Percentiles rank a stretch among this genome's conserved stretches.
Evolutionary conservation across 2,797 vertebrate genomes (phyloP).

Genomic region (Catamblyrhynchus diadema): DNA sequence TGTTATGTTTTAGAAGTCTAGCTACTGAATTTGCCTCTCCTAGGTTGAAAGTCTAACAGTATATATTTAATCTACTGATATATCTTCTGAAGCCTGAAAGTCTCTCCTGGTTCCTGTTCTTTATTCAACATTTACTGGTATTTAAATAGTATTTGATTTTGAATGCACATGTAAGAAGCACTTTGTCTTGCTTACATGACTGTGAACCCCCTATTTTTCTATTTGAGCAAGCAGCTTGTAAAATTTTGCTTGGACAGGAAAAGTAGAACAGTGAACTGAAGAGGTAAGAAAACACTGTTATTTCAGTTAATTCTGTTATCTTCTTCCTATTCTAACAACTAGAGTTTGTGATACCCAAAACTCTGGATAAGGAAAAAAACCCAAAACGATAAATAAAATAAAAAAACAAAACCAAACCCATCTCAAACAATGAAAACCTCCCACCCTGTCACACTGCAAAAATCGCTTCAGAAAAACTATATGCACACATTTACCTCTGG

Average conservation of each 20-base stretch:
- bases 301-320: neutral
- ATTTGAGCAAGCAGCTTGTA: neutral
- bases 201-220: neutral
- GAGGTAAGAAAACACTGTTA: neutral
- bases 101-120: neutral
- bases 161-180: neutral
- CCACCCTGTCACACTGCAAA: neutral
- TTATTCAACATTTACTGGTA: neutral
- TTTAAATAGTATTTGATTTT: neutral
- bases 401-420: rapidly evolving
- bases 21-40: neutral
- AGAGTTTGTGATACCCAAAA: neutral
- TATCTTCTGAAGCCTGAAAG: neutral
- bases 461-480: neutral
- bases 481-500: neutral
- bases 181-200: neutral
- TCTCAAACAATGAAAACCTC: neutral
- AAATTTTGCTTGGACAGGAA: neutral
- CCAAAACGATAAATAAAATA: neutral
- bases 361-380: neutral
- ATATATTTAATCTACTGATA: neutral
- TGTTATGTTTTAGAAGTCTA: neutral
- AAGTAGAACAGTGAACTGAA: neutral
- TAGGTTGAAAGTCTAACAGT: neutral
- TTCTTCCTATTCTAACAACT: neutral